Evolutionary conservation across 2,888 invertebrate genomes (phyloP).

Genomic region (Patella depressa): DNA sequence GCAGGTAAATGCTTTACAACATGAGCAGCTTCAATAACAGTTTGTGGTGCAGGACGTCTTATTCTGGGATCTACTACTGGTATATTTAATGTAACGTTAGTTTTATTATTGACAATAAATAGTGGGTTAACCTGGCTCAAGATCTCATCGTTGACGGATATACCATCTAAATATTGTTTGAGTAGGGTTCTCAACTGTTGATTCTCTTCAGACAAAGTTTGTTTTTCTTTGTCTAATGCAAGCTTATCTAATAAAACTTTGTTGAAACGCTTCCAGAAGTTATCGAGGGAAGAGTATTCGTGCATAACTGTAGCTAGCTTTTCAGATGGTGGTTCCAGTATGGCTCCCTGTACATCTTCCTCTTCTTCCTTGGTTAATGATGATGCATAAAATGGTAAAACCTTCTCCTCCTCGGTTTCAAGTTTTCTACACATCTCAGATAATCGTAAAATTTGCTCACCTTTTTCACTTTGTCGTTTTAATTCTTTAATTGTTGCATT

Average conservation of each 20-base stretch:
- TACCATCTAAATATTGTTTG: slow-evolving; percentile 72
- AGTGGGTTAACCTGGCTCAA: slow-evolving; percentile 70
- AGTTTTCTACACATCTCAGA: slow-evolving; percentile 71
- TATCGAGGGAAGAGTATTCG: slow-evolving; percentile 75
- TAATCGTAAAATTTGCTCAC: slow-evolving; percentile 65
- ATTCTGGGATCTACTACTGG: slow-evolving; percentile 66
- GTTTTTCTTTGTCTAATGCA: slow-evolving; percentile 72
- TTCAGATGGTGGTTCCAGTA: slow-evolving; percentile 64
- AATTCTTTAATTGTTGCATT: slow-evolving; percentile 67
- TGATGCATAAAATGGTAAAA: slow-evolving; percentile 70
- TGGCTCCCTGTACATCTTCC: slow-evolving; percentile 65
- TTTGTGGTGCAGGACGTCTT: slow-evolving; percentile 55
- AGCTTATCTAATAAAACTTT: slow-evolving; percentile 75
- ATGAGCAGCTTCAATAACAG: slow-evolving; percentile 63
- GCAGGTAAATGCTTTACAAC: slow-evolving; percentile 47
- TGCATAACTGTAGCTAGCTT: slow-evolving; percentile 68
- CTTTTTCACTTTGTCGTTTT: slow-evolving; percentile 65
- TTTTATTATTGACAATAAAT: slow-evolving; percentile 70
- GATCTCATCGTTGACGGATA: slow-evolving; percentile 71
- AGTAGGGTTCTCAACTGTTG: slow-evolving; percentile 70
- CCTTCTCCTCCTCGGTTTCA: slow-evolving; percentile 72
- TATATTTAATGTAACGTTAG: slow-evolving; percentile 68
- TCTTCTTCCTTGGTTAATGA: slow-evolving; percentile 70
- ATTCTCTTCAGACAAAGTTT: slow-evolving; percentile 76
- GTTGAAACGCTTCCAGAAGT: slow-evolving; percentile 80